Evolutionary conservation across 1,140 invertebrate genomes (phyloP).

Genomic region (Cylas formicarius): DNA sequence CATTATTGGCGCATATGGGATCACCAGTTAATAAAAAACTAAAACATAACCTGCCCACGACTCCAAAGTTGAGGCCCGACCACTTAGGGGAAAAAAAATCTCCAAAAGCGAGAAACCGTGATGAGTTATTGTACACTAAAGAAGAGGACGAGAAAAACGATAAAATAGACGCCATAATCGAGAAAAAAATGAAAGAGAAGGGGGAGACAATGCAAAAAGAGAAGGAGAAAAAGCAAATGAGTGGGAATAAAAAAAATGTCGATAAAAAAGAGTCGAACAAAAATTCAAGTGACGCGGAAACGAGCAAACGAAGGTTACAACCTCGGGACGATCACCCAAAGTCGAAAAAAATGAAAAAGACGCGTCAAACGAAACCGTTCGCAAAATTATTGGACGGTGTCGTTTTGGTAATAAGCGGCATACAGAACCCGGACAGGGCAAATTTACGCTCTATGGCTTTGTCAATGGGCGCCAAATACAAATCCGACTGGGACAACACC

Average conservation of each 20-base stretch:
- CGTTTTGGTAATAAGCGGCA: conserved; percentile 76
- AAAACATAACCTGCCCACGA: conserved; percentile 15
- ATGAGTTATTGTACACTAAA: conserved; percentile 46
- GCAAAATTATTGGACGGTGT: conserved; percentile 57
- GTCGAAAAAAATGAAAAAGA: conserved; percentile 21
- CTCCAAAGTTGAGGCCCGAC: conserved; percentile 3
- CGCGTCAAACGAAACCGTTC: conserved; percentile 45
- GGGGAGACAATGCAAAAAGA: conserved; percentile 18
- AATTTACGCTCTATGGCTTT: conserved; percentile 61
- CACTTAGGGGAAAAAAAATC: conserved; percentile 9
- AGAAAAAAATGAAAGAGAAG: conserved; percentile 43
- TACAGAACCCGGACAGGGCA: conserved; percentile 70
- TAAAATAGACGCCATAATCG: conserved; percentile 48
- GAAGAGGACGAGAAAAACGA: conserved; percentile 46
- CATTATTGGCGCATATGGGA: conserved; percentile 11
- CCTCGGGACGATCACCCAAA: conserved; percentile 11
- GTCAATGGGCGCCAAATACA: conserved; percentile 74
- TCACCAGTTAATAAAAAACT: conserved; percentile 26
- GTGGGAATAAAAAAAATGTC: conserved; percentile 8
- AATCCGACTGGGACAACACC: conserved; percentile 60
- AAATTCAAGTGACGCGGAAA: neutral
- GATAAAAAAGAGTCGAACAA: conserved; percentile 2
- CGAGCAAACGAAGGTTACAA: conserved; percentile 7
- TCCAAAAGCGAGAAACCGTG: conserved; percentile 35
- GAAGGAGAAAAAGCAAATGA: conserved; percentile 13